Base-by-base conservation (phyloP, 1,140 invertebrate genomes). In the Caenorhabditis brenneri region DNA sequence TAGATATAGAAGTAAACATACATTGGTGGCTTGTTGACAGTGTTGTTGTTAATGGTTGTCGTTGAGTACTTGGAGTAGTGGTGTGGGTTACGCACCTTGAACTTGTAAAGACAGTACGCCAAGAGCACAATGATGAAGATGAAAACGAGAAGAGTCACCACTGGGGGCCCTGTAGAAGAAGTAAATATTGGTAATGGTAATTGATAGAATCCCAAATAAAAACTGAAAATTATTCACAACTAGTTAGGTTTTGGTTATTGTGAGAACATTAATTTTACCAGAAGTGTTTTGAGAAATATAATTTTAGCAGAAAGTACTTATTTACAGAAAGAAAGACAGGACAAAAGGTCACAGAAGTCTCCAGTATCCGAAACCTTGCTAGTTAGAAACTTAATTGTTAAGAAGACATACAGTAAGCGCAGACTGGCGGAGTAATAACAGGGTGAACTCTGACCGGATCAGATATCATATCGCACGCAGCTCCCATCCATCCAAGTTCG, bases 391-490 rank as follows among this genome's bases (percentile, higher is more conserved):
- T 27, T 27, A 27, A 15, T 22, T 55, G 36, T 42, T 74, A 74
- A 74, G 33, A 74, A 74, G 65, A 74, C 65, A 74, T 74, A 74
- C 65, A 74, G 65, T 74, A 74, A 74, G 65, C 65, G 65, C 65
- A 74, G 65, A 74, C 65, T 74, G 65, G 65, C n/a, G 65, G 65
- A 74, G 65, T 74, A 74, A 74, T 46, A 74, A 74, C 65, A 74
- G 65, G 36, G 24, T 74, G 36, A 74, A 74, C 65, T 46, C 65
- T 74, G 65, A 74, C 65, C 65, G 65, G 65, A 42, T 74, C 65
- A 31, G 65, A 74, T 74, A 74, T 74, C 65, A 74, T 74, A 42
- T 74, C 65, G 65, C 65, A 74, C 22, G 65, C 65, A 42, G 65
- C 65, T 74, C 65, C 65, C 33, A 42, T 74, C 65, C 65, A 74